Evolutionary conservation across 2,888 invertebrate species (phyloP).

Genomic region (Graphium colonna): DNA sequence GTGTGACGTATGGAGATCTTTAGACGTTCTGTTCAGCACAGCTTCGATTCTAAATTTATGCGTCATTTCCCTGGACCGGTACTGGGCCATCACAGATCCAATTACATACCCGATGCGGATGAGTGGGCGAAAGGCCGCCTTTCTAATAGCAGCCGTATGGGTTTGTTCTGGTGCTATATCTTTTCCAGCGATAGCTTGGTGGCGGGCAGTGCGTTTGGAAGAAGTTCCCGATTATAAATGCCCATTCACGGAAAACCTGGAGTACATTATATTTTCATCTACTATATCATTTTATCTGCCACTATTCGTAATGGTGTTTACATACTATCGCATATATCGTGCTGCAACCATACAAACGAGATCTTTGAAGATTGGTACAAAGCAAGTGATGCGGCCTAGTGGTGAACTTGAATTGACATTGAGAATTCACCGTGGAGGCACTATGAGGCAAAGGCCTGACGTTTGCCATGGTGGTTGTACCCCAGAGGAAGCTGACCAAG

Average conservation of each 20-base stretch:
- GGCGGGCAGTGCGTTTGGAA: slow-evolving; percentile 92
- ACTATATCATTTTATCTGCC: slow-evolving; percentile 99
- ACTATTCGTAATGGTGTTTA: slow-evolving; percentile 97
- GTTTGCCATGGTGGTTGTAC: slow-evolving; percentile 80
- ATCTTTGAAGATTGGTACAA: slow-evolving; percentile 94
- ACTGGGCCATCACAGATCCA: slow-evolving; percentile 99
- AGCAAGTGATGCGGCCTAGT: slow-evolving; percentile 91
- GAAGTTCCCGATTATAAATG: slow-evolving; percentile 92
- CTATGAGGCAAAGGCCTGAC: slow-evolving; percentile 81
- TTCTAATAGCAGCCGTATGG: slow-evolving; percentile 97
- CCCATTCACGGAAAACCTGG: slow-evolving; percentile 97
- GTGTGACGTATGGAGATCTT: slow-evolving; percentile 98
- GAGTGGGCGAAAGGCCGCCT: slow-evolving; percentile 91
- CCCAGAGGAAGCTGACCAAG: slow-evolving; percentile 84
- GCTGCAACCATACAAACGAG: slow-evolving; percentile 96
- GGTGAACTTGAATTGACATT: slow-evolving; percentile 93
- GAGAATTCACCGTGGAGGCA: slow-evolving; percentile 95
- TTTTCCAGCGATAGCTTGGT: slow-evolving; percentile 98
- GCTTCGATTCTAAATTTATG: slow-evolving; percentile 98
- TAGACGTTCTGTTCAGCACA: slow-evolving; percentile 98
- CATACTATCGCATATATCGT: slow-evolving; percentile 96
- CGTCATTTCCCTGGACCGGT: slow-evolving; percentile 97
- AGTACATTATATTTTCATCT: slow-evolving; percentile 98
- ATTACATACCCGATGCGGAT: slow-evolving; percentile 97
- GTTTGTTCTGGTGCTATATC: slow-evolving; percentile 97